Evolutionary conservation across 2,888 invertebrate species (phyloP).

Genomic region (Megamerina dolium): DNA sequence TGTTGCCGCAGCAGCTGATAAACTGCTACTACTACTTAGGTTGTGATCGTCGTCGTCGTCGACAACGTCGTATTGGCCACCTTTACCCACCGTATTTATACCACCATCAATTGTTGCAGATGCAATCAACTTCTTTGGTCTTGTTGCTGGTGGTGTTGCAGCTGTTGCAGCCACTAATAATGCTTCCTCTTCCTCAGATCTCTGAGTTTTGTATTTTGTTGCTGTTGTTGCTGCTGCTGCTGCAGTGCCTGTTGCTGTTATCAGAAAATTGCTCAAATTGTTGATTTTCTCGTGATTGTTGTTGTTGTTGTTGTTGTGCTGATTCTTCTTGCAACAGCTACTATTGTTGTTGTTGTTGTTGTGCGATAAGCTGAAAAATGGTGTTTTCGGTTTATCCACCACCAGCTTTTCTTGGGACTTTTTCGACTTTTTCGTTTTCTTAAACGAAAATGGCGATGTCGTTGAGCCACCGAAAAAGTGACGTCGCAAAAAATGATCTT

Average conservation of each 20-base stretch:
- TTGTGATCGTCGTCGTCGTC: constrained; percentile 11
- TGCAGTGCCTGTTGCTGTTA: constrained; percentile 15
- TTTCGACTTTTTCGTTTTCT: constrained; percentile 12
- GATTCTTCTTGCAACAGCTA: constrained; percentile 17
- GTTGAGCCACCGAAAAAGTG: too few relatives aligned
- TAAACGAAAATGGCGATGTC: constrained; percentile 13
- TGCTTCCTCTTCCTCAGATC: constrained; percentile 17
- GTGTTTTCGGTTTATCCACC: too few relatives aligned
- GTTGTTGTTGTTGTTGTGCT: constrained; percentile 17
- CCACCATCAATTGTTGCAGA: constrained; percentile 18
- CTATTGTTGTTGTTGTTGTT: constrained; percentile 18
- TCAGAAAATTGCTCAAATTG: constrained; percentile 17
- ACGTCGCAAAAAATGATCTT: too few relatives aligned
- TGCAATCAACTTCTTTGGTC: constrained; percentile 8
- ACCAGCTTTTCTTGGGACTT: too few relatives aligned
- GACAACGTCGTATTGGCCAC: constrained; percentile 19
- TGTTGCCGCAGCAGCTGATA: constrained; percentile 21
- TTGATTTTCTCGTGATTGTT: too few relatives aligned
- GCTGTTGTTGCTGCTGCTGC: constrained; percentile 6
- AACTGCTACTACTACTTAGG: too few relatives aligned
- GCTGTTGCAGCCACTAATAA: constrained; percentile 8
- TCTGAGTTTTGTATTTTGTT: constrained; percentile 7
- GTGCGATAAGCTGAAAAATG: too few relatives aligned
- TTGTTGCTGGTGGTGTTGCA: too few relatives aligned
- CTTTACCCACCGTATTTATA: too few relatives aligned